phyloP scores from a whole-genome alignment of 2,888 invertebrate species.

The Yponomeuta plumbellus region DNA sequence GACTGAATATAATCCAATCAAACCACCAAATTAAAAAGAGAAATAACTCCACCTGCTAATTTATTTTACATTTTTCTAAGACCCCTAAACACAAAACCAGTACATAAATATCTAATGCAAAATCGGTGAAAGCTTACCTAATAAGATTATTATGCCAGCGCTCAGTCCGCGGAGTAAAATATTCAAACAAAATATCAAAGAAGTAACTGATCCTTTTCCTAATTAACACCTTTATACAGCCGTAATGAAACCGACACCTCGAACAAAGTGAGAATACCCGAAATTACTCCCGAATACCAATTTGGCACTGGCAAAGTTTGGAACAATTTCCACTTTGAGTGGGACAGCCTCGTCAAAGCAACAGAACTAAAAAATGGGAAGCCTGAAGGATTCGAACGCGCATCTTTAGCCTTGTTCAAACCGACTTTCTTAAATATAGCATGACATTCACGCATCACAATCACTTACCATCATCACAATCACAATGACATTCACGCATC shows the following conservation, averaged over 20 bases:
- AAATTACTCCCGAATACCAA: constrained; percentile 68
- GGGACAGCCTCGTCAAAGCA: constrained; percentile 65
- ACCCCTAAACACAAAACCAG: too few species aligned
- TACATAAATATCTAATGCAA: too few species aligned
- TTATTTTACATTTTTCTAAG: too few species aligned
- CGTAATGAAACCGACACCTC: constrained; percentile 13
- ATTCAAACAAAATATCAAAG: neutral
- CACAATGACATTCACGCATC: too few species aligned
- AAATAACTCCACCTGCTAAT: too few species aligned
- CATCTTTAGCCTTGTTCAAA: neutral
- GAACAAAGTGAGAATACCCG: constrained; percentile 59
- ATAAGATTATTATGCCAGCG: too few species aligned
- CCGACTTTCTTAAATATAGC: neutral
- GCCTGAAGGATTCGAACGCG: constrained; percentile 30
- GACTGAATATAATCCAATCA: too few species aligned
- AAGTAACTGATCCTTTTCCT: neutral
- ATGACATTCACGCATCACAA: too few species aligned
- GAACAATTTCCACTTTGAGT: constrained; percentile 68
- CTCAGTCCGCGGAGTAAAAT: too few species aligned
- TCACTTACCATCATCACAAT: too few species aligned
- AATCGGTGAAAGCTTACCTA: too few species aligned
- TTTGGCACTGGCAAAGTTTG: constrained; percentile 57
- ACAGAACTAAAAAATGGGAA: constrained; percentile 70
- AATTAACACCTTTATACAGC: constrained; percentile 9
- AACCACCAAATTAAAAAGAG: too few species aligned